Evolutionary conservation across 1,140 invertebrate genomes (phyloP).

Genomic region (Anoplolepis gracilipes): DNA sequence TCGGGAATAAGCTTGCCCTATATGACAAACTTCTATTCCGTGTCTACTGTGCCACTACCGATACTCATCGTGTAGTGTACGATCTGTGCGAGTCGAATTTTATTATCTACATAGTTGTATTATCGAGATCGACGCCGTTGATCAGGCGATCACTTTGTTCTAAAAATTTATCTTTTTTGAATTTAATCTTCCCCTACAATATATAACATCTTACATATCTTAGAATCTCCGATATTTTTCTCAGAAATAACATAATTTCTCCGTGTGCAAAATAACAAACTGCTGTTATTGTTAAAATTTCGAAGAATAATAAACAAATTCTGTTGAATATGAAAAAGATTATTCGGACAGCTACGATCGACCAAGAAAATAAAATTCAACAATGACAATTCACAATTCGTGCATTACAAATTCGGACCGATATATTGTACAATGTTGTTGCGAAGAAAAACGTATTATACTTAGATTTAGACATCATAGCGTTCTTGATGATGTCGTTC

Average conservation of each 20-base stretch:
- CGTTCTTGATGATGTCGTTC: background rate
- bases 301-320: background rate
- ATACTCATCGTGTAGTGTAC: constrained; percentile 66
- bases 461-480: background rate
- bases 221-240: background rate
- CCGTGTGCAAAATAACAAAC: background rate
- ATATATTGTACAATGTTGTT: background rate
- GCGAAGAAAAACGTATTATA: background rate
- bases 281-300: background rate
- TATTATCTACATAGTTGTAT: constrained; percentile 3
- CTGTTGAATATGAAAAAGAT: background rate
- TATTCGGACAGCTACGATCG: background rate
- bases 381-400: background rate
- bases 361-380: background rate
- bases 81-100: constrained; percentile 10
- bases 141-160: background rate
- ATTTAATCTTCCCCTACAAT: no score
- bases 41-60: constrained; percentile 64
- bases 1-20: constrained; percentile 79
- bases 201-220: constrained; percentile 13
- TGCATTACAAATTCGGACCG: background rate
- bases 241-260: no score
- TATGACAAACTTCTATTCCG: constrained; percentile 79
- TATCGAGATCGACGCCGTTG: constrained; percentile 6
- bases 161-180: constrained; percentile 12